Base-by-base conservation (phyloP, 2,888 invertebrate genomes). In the Agrilus biguttatus region DNA sequence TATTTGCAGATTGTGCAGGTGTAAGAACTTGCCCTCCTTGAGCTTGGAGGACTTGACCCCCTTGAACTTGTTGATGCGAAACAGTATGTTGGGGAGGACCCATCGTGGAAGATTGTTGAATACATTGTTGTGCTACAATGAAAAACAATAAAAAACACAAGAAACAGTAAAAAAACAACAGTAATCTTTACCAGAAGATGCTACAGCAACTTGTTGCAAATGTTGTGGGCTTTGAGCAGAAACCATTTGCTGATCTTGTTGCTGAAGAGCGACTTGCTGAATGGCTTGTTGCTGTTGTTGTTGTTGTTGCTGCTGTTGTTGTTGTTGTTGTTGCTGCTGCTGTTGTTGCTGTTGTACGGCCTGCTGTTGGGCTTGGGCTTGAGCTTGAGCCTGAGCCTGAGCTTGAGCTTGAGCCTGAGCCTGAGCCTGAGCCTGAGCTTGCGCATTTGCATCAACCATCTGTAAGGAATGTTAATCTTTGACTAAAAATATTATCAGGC, bases 251-350 rank as follows among this genome's bases (percentile, higher is more conserved):
- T 67, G 68, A 14, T 70, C 67, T 46, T 66, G 66, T 32, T 51
- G 53, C 49, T 73, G 69, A 49, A 76, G 72, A 8, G 73, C 66
- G 42, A 75, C 75, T 48, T 75, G 76, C 44, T 74, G 77, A 49
- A 78, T 68, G 44, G 71, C 75, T 50, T 78, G 77, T 48, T 71
- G 59, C 52, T 72, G 72, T 37, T 73, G 74, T 45, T 65, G 66
- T 43, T 67, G 73, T 43, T 69, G 66, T 44, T 73, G 71, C 21
- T 69, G 68, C 34, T 69, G 67, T 43, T 67, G 75, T 48, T 71
- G 71, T 49, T 71, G 68, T 44, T 66, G 72, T 44, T 59, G 59
- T 45, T 69, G 71, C 44, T 54, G 55, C 23, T 48, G 46, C 54
- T 70, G 71, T 19, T 52, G 51, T 10, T 47, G 48, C 17, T 55